Evolutionary conservation across 2,888 invertebrate species (phyloP).

Genomic region (Cyrtodaria siliqua): DNA sequence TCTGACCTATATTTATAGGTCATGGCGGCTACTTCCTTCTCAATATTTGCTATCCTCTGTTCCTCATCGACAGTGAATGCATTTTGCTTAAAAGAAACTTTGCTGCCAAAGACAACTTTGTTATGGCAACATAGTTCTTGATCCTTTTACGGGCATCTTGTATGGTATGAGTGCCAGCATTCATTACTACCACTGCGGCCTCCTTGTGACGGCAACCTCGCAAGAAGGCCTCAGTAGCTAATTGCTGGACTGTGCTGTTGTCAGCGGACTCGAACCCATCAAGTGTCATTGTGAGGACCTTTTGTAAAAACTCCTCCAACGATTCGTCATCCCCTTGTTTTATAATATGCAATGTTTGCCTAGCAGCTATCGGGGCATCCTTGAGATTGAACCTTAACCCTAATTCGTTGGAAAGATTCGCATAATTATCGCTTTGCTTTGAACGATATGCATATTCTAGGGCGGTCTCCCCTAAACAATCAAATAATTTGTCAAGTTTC

Average conservation of each 20-base stretch:
- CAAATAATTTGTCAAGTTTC: too few species aligned
- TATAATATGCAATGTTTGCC: neutral
- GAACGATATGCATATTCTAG: too few species aligned
- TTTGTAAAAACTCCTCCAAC: neutral
- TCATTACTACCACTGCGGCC: slow-evolving; percentile 7
- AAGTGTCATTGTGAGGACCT: neutral
- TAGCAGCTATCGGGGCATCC: neutral
- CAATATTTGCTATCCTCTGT: too few species aligned
- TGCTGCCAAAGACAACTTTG: too few species aligned
- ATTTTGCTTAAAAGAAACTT: too few species aligned
- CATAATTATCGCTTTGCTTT: too few species aligned
- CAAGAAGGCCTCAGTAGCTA: slow-evolving; percentile 8
- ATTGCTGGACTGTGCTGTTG: neutral
- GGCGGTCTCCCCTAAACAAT: too few species aligned
- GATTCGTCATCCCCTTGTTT: slow-evolving; percentile 1
- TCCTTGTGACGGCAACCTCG: slow-evolving; percentile 1
- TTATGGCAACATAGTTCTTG: neutral
- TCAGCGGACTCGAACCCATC: neutral
- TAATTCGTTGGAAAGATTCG: neutral
- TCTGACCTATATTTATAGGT: too few species aligned
- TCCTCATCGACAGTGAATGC: too few species aligned
- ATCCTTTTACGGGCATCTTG: slow-evolving; percentile 1
- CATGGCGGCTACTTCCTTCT: too few species aligned
- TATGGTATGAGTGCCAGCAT: neutral
- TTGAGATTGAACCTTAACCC: neutral